Conservation (phyloP, 1,140 invertebrate genomes). For the Andricus grossulariae region DNA sequence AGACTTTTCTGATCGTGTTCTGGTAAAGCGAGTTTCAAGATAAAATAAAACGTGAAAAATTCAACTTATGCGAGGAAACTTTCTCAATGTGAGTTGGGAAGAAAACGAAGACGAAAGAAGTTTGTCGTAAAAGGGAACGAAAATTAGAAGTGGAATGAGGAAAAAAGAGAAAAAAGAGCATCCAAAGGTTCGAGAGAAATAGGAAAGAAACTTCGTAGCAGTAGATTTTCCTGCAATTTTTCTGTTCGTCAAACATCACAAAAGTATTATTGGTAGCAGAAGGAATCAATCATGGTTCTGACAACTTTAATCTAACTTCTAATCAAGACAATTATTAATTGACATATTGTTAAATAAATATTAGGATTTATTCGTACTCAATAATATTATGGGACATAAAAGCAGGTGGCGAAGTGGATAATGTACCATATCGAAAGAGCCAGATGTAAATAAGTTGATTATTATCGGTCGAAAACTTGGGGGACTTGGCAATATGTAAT, state of each 20-base stretch:
- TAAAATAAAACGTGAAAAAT: slow-evolving; percentile 1
- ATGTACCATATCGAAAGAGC: background rate
- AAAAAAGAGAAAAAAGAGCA: background rate
- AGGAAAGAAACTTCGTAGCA: too few species aligned
- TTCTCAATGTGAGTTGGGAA: background rate
- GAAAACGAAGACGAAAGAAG: background rate
- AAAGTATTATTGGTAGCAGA: too few species aligned
- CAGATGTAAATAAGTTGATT: background rate
- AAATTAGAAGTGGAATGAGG: too few species aligned
- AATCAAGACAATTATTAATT: too few species aligned
- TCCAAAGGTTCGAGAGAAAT: background rate
- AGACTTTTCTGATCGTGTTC: background rate
- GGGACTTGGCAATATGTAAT: background rate
- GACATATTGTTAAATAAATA: too few species aligned
- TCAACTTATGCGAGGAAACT: slow-evolving; percentile 16
- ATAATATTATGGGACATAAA: background rate
- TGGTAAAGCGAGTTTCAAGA: background rate
- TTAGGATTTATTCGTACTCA: too few species aligned
- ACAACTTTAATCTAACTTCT: too few species aligned
- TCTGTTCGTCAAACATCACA: too few species aligned
- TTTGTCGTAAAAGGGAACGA: too few species aligned
- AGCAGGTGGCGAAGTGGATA: background rate
- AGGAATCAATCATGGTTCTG: too few species aligned
- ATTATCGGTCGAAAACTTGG: background rate
- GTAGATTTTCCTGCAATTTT: too few species aligned